These are phyloP conservation scores for Coreoperca whiteheadi DNA, from an alignment of 2,113 vertebrate species.

Conservation along the genomic window DNA sequence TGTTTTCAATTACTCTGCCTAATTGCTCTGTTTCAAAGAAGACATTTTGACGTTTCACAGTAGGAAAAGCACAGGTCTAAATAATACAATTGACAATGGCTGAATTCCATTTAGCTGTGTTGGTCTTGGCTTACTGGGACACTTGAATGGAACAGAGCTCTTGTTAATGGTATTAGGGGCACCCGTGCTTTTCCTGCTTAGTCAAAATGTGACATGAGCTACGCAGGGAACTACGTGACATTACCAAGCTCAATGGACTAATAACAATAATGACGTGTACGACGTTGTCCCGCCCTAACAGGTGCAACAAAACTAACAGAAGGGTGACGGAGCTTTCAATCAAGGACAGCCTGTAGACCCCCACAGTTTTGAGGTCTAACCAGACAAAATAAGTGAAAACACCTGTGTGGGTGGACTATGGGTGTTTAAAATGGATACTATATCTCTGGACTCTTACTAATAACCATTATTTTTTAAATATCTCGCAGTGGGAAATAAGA, in stretches of 20 bases:
- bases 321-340: neutral
- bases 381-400: neutral
- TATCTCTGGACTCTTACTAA: neutral
- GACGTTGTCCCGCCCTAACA: neutral
- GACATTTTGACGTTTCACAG: neutral
- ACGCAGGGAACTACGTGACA: neutral
- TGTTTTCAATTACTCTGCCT: neutral
- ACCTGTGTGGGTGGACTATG: neutral
- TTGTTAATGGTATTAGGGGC: neutral
- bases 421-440: neutral
- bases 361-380: neutral
- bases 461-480: neutral
- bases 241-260: neutral
- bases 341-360: neutral
- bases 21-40: neutral
- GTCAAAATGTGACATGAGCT: neutral
- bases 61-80: neutral
- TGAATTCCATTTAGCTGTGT: neutral
- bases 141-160: neutral
- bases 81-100: neutral
- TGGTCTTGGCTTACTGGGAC: neutral
- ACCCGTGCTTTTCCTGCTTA: neutral
- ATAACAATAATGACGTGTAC: neutral
- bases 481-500: neutral
- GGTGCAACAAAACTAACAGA: neutral